phyloP scores from a whole-genome alignment of 2,888 invertebrate genomes.

The Heteromyza rotundicornis region DNA sequence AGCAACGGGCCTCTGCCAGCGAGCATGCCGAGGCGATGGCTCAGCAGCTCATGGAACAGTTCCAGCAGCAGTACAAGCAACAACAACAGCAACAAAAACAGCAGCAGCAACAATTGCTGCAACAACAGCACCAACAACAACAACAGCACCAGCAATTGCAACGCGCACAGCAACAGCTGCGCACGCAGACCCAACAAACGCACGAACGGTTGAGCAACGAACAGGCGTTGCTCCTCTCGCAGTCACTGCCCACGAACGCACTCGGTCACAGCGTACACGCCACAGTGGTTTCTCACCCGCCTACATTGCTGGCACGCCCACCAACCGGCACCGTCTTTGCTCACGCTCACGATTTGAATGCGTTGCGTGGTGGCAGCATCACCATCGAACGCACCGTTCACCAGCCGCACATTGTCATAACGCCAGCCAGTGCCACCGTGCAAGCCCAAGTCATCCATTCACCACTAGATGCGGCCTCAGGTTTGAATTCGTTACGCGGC shows the following conservation, averaged over 20 bases:
- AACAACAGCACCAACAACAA: conserved; percentile 50
- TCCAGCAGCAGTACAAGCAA: conserved; percentile 50
- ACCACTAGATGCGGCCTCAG: conserved; percentile 43
- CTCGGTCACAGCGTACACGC: conserved; percentile 57
- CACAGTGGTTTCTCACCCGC: conserved; percentile 55
- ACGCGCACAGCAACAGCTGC: conserved; percentile 58
- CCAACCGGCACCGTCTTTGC: conserved; percentile 38
- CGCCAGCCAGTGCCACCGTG: conserved; percentile 55
- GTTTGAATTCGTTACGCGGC: conserved; percentile 39
- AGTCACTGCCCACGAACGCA: conserved; percentile 45
- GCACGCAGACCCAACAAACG: conserved; percentile 50
- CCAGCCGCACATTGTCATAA: conserved; percentile 49
- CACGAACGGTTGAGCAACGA: conserved; percentile 48
- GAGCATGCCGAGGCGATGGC: conserved; percentile 47
- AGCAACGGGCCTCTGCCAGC: conserved; percentile 50
- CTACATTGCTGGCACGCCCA: conserved; percentile 48
- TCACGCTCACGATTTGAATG: conserved; percentile 45
- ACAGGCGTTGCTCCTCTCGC: conserved; percentile 49
- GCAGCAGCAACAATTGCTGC: conserved; percentile 41
- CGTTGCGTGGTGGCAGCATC: conserved; percentile 44
- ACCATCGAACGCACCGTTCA: conserved; percentile 48
- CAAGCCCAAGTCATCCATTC: conserved; percentile 57
- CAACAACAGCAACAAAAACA: conserved; percentile 47
- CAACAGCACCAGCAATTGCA: conserved; percentile 60
- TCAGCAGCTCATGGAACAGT: conserved; percentile 56